Evolutionary conservation across 2,888 invertebrate species (phyloP), one percentile per base, ranked within the genome.

Genomic region (Caenorhabditis sp.): DNA sequence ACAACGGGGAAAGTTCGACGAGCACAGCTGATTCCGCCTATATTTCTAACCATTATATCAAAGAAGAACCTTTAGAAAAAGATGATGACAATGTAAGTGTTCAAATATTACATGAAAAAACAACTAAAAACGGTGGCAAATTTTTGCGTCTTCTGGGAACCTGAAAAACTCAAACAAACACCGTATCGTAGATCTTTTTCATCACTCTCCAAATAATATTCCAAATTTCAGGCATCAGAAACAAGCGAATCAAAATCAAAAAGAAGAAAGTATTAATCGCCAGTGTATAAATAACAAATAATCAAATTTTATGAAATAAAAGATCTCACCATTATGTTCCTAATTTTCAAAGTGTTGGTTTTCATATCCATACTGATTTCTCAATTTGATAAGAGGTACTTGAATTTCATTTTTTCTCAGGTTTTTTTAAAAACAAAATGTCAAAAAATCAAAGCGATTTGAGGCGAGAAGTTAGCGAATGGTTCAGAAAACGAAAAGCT

Each of bases 61-160:
- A 70, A 31, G 77, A 79, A 19, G 79, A 79, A 1, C 59, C 62
- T 0, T 67, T 69, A 4, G 61, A 61, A 19, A 74, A 74, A 51
- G 78, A 78, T 51, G 78, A 78, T 26, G 78, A 76, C 61, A 57
- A 60, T 54, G 78, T 76, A n/a, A 50, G 66, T 51, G 61, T 26
- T 26, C 12, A 12, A 36, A 36, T n/a, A n/a, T n/a, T n/a, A n/a
- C n/a, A n/a, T n/a, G n/a, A n/a, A n/a, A n/a, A n/a, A n/a, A n/a
- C n/a, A n/a, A n/a, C n/a, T n/a, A n/a, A n/a, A n/a, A n/a, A n/a
- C n/a, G n/a, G n/a, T n/a, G n/a, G n/a, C n/a, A n/a, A n/a, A n/a
- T n/a, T n/a, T n/a, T n/a, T n/a, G n/a, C n/a, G n/a, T n/a, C n/a
- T n/a, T n/a, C n/a, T n/a, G n/a, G n/a, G n/a, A n/a, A n/a, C n/a